Evolutionary conservation across 2,113 vertebrate species (phyloP).

Genomic region (Lycocorax pyrrhopterus): DNA sequence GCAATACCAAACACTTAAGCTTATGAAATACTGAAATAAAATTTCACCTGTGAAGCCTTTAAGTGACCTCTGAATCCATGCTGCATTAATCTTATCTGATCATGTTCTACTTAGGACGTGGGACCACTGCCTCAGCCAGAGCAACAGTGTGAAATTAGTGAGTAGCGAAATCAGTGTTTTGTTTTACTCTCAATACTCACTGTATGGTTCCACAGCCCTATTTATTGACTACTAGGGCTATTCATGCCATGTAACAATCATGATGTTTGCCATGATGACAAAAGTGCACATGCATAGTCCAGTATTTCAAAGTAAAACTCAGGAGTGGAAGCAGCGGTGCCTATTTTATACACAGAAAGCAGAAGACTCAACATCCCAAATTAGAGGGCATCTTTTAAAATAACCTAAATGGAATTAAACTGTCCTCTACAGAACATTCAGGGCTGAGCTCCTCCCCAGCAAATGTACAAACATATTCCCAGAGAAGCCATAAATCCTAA

Average conservation of each 20-base stretch:
- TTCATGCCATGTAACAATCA: not conserved
- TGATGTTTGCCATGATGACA: not conserved
- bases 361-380: not conserved
- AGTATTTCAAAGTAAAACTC: not conserved
- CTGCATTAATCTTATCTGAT: not conserved
- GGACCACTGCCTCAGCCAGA: not conserved
- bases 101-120: not conserved
- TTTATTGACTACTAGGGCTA: not conserved
- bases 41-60: not conserved
- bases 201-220: not conserved
- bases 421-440: not conserved
- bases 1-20: not conserved
- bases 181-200: not conserved
- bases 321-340: not conserved
- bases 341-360: not conserved
- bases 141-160: not conserved
- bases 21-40: not conserved
- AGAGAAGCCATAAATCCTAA: not conserved
- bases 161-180: not conserved
- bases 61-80: not conserved
- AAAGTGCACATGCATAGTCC: not conserved
- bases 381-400: not conserved
- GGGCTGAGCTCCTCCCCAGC: not conserved
- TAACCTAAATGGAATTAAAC: not conserved
- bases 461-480: not conserved